These are phyloP conservation scores for Sinocyclocheilus maitianheensis DNA, from an alignment of 2,113 vertebrate genomes.

Conservation along the genomic window DNA sequence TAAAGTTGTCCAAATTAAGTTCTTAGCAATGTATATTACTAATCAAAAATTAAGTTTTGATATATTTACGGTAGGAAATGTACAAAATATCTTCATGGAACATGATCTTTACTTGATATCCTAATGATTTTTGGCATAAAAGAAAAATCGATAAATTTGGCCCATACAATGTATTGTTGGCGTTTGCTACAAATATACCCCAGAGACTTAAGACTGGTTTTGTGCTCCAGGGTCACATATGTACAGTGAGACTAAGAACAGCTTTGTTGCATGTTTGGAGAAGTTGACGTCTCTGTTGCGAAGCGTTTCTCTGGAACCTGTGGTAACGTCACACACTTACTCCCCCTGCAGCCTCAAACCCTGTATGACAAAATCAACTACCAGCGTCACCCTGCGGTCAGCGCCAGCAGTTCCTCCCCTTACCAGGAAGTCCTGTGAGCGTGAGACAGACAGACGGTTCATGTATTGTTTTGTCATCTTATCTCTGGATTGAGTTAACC, in stretches of 20 bases:
- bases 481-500: background rate
- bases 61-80: too few relatives aligned
- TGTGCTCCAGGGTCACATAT: too few relatives aligned
- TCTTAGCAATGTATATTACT: too few relatives aligned
- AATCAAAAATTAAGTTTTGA: too few relatives aligned
- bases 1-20: too few relatives aligned
- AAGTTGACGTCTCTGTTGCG: background rate
- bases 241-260: background rate
- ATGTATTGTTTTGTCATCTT: background rate
- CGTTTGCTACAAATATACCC: too few relatives aligned
- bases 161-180: too few relatives aligned
- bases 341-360: conserved; percentile 48
- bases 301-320: background rate
- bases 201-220: too few relatives aligned
- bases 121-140: too few relatives aligned
- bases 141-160: too few relatives aligned
- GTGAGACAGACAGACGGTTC: background rate
- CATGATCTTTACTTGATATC: too few relatives aligned
- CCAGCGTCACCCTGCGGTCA: background rate
- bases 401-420: background rate
- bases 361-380: conserved; percentile 66
- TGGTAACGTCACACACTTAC: background rate
- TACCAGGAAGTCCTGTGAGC: conserved; percentile 46
- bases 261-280: background rate
- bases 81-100: too few relatives aligned